Evolutionary conservation across 1,140 invertebrate genomes (phyloP).

Genomic region (Callitettix versicolor): DNA sequence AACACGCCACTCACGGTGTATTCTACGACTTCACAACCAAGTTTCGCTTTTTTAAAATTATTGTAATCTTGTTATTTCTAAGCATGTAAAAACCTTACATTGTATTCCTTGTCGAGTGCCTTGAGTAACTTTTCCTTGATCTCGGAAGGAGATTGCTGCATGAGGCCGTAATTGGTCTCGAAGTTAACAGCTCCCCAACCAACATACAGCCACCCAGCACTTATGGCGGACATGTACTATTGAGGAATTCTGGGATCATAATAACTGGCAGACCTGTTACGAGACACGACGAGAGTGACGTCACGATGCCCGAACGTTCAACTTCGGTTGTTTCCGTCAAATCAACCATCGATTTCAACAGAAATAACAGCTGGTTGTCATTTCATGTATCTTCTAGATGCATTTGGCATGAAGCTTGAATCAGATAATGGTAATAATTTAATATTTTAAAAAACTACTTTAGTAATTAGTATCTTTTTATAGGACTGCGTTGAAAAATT

Average conservation of each 20-base stretch:
- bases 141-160: conserved; percentile 47
- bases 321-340: conserved; percentile 20
- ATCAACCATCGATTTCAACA: conserved; percentile 10
- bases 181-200: conserved; percentile 32
- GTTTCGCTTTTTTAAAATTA: conserved; percentile 12
- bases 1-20: conserved; percentile 27
- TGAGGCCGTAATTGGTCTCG: conserved; percentile 35
- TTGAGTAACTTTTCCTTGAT: conserved; percentile 50
- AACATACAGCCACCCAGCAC: conserved; percentile 33
- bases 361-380: conserved; percentile 9
- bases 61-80: conserved; percentile 16
- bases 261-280: conserved; percentile 27
- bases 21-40: conserved; percentile 19
- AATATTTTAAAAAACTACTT: too few relatives aligned
- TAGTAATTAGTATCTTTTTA: too few relatives aligned
- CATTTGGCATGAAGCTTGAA: neutral
- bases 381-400: neutral
- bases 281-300: conserved; percentile 22
- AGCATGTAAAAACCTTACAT: conserved; percentile 40
- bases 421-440: too few relatives aligned
- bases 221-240: conserved; percentile 36
- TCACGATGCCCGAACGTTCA: conserved; percentile 15
- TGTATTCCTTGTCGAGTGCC: conserved; percentile 48
- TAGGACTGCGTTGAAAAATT: too few relatives aligned
- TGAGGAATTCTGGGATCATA: conserved; percentile 31